Base-by-base conservation (phyloP, 2,888 invertebrate genomes). In the Buathra laborator region DNA sequence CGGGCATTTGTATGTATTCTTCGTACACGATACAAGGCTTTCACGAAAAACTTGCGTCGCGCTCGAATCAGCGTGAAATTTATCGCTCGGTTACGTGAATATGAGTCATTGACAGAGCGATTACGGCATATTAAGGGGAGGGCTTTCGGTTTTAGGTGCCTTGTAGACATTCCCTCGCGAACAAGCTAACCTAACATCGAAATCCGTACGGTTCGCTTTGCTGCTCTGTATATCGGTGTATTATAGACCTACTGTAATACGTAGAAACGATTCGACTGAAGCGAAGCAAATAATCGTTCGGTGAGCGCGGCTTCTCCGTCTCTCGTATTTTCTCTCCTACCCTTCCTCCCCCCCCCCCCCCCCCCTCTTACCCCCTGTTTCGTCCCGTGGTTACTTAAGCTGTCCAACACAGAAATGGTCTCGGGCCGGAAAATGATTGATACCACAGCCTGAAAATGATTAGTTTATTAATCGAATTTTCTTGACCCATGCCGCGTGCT, bases 401-500 rank as follows among this genome's bases (percentile, higher is more conserved):
- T 92, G 92, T 92, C 92, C 87, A 85, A 83, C 78, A 83, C 92
- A 92, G 91, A 86, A 86, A 79, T 83, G 86, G 88, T 84, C 89
- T 87, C 74, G 86, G 86, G 85, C 87, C 88, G 89, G 87, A 87
- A 89, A 89, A 92, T 92, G 92, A 92, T 92, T 90, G 91, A 92
- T 91, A 89, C 87, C 87, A 86, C 83, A 86, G 89, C 88, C 91
- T 91, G 92, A 88, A 88, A 86, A 89, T 91, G 91, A 92, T 91
- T 91, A 90, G 89, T 90, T 90, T 91, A 92, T 92, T 91, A 92
- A 92, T 92, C 91, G 91, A 86, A 88, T 88, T 89, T 62, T 89
- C 89, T 90, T 90, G 90, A 90, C 90, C 37, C 90, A 85, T 71
- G 51, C 56, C 14, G n/a, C 37, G 53, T 24, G 12, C 29, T 10